phyloP scores from a whole-genome alignment of 53 echinoderm and acorn worm species.

The Hippasteria phrygiana region DNA sequence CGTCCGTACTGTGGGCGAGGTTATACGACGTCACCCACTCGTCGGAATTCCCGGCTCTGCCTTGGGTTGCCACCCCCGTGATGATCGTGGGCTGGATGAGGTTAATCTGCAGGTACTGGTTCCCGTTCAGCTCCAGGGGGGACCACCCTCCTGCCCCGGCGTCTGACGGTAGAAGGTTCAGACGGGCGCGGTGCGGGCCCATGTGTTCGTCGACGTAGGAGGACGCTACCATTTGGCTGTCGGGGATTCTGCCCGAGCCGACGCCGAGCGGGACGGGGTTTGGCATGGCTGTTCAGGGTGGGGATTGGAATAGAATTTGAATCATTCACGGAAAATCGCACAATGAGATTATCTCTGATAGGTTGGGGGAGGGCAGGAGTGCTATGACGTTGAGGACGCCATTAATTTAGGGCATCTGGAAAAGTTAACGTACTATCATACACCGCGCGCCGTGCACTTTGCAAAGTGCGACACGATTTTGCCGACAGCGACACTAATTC shows the following conservation, averaged over 20 bases:
- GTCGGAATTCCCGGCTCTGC: constrained; percentile 7
- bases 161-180: constrained; percentile 34
- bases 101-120: constrained; percentile 50
- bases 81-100: constrained; percentile 11
- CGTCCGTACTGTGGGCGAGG: constrained; percentile 34
- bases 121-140: constrained; percentile 24
- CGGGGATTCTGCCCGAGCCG: constrained; percentile 17
- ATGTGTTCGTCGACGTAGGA: constrained; percentile 32
- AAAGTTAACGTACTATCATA: too few relatives aligned
- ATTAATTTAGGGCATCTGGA: too few relatives aligned
- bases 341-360: not conserved
- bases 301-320: not conserved
- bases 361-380: too few relatives aligned
- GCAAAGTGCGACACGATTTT: too few relatives aligned
- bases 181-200: constrained; percentile 40
- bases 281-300: not conserved
- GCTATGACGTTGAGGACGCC: too few relatives aligned
- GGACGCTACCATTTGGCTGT: constrained; percentile 39
- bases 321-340: too few relatives aligned
- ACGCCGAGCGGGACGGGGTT: constrained; percentile 17
- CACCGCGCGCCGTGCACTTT: too few relatives aligned
- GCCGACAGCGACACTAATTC: too few relatives aligned
- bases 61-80: constrained; percentile 48
- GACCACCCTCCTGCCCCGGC: constrained; percentile 47
- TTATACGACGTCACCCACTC: constrained; percentile 53